Conservation (phyloP, 2,113 vertebrate species). For the Alligator mississippiensis region DNA sequence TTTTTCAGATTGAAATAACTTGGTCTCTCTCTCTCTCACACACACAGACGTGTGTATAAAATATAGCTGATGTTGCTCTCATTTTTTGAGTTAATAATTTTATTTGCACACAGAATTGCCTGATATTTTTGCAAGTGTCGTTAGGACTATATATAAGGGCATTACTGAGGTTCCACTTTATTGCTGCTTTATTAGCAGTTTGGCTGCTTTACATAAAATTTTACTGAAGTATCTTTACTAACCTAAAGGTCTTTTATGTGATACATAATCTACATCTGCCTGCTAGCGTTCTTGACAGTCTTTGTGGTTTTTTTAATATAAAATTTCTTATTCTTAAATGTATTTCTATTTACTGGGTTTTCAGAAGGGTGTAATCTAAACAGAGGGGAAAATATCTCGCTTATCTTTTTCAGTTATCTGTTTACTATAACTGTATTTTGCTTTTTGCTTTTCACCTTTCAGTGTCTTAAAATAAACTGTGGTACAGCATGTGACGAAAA, state of each 20-base stretch:
- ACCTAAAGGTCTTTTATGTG: not conserved
- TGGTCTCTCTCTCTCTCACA: not conserved
- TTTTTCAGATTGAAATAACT: not conserved
- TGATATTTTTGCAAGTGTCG: not conserved
- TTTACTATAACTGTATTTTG: conserved; percentile 31
- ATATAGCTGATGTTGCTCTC: not conserved
- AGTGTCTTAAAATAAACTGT: not conserved
- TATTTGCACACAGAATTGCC: not conserved
- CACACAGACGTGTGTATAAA: not conserved
- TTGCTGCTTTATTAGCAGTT: not conserved
- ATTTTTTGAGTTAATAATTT: not conserved
- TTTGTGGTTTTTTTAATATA: conserved; percentile 47
- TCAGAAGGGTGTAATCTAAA: accelerated
- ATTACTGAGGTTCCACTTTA: not conserved
- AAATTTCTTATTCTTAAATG: conserved; percentile 2
- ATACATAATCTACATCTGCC: not conserved
- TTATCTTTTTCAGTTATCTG: conserved; percentile 60
- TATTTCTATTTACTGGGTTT: not conserved
- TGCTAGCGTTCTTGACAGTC: not conserved
- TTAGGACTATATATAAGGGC: not conserved
- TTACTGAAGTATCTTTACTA: not conserved
- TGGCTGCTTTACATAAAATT: not conserved
- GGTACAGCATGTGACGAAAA: not conserved
- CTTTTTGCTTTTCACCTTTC: conserved; percentile 9
- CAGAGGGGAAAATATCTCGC: conserved; percentile 21